These are phyloP conservation scores for Lasaia peninsularis DNA, from an alignment of 1,140 invertebrate species.

Conservation along the genomic window DNA sequence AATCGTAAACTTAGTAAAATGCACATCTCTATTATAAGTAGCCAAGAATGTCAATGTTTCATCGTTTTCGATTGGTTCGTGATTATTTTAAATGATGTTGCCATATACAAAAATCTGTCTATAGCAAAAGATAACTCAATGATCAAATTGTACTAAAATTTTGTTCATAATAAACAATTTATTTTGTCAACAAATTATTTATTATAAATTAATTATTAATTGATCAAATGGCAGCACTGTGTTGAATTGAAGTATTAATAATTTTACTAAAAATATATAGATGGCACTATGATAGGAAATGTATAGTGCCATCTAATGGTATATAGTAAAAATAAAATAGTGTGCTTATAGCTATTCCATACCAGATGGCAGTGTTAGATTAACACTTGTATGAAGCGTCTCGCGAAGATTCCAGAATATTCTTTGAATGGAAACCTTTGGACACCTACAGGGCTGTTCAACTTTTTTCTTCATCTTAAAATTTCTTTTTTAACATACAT, in stretches of 20 bases:
- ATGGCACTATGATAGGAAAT: background rate
- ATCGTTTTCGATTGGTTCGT: background rate
- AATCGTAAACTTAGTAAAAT: no score
- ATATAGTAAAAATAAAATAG: background rate
- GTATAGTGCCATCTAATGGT: background rate
- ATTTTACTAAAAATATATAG: background rate
- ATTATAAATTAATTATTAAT: no score
- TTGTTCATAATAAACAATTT: no score
- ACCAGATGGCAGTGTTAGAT: background rate
- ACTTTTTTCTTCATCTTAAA: slow-evolving; percentile 2
- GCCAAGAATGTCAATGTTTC: background rate
- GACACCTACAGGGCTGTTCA: background rate
- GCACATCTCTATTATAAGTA: background rate
- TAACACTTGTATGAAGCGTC: background rate
- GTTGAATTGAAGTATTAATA: no score
- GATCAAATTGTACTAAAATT: background rate
- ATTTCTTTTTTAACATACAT: no score
- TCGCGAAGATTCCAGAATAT: slow-evolving; percentile 3
- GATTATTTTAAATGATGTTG: no score
- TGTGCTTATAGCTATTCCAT: background rate
- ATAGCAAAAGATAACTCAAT: no score
- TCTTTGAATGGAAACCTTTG: slow-evolving; percentile 1
- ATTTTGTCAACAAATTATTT: no score
- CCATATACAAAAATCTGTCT: background rate
- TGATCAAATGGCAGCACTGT: no score